Evolutionary conservation across 1,140 invertebrate genomes (phyloP), one percentile per base, ranked within the genome.

Genomic region (Drosophila grimshawi): DNA sequence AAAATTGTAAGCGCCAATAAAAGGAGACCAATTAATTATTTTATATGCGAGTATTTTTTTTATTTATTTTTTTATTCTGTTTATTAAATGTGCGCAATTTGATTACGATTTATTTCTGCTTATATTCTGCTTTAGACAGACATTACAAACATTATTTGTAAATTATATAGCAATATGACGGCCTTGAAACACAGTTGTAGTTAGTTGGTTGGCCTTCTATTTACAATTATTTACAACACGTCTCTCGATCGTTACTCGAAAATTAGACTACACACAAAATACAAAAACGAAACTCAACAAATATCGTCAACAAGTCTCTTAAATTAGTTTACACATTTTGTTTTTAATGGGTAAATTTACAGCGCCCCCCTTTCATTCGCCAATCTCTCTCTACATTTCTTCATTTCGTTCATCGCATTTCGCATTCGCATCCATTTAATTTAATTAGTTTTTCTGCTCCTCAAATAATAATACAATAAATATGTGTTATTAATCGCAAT

Each of bases 201-300:
- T 48, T 78, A 51, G 46, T 77, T 65, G 52, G 72, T 43, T 59
- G 82, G 70, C 57, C 82, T 85, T 86, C 70, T 86, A 86, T 88
- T 78, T 90, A 89, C 85, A 89, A 89, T 73, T 89, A 89, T 89
- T 79, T 89, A 89, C 85, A 88, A 75, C 76, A 85, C 78, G 83
- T 69, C 62, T 68, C 76, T 56, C 46, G 33, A 43, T 41, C 67
- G 45, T 35, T 51, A 57, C 57, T 49, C 57, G 46, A 39, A 80
- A 83, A 80, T 83, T 80, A 86, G 69, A 88, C 76, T 86, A 81
- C 72, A 85, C 68, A 80, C 61, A 81, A 73, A 72, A 51, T 57
- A 75, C 63, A 71, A 85, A 85, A 90, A 89, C 78, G 75, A 85
- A 89, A 89, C 78, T 85, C 86, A 86, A 89, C 78, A 89, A 86